phyloP scores from a whole-genome alignment of 2,888 invertebrate species.

The Danaus chrysippus region DNA sequence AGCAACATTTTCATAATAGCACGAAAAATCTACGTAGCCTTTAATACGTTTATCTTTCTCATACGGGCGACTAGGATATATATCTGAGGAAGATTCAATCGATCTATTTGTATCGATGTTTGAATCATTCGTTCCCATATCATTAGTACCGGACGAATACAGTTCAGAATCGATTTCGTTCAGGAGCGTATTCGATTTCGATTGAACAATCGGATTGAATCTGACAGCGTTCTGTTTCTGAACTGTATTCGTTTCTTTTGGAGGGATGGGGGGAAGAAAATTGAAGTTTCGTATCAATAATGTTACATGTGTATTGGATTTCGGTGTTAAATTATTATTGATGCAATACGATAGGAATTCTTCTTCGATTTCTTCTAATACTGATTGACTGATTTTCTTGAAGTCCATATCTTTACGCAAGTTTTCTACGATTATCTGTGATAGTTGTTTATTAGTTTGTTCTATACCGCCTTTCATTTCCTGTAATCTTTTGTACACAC shows the following conservation, averaged over 20 bases:
- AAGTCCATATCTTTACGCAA: conserved; percentile 89
- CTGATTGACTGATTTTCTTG: conserved; percentile 90
- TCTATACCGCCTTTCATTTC: conserved; percentile 84
- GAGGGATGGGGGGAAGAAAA: conserved; percentile 83
- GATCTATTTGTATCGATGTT: conserved; percentile 64
- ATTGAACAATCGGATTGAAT: conserved; percentile 81
- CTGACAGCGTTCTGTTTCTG: conserved; percentile 55
- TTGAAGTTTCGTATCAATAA: conserved; percentile 92
- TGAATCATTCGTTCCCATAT: conserved; percentile 51
- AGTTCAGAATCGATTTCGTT: conserved; percentile 68
- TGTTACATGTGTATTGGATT: conserved; percentile 90
- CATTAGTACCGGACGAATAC: conserved; percentile 57
- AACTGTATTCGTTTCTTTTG: conserved; percentile 32
- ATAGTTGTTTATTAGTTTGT: conserved; percentile 89
- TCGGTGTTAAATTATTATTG: conserved; percentile 70
- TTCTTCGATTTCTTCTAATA: conserved; percentile 90
- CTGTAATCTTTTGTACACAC: conserved; percentile 90
- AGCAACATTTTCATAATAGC: conserved; percentile 86
- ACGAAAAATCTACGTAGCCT: conserved; percentile 91
- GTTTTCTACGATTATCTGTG: conserved; percentile 89
- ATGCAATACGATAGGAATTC: conserved; percentile 89
- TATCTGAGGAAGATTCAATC: conserved; percentile 64
- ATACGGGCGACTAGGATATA: conserved; percentile 56
- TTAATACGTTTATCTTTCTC: conserved; percentile 85
- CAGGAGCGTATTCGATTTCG: conserved; percentile 65